These are phyloP conservation scores for Linepithema humile DNA, from an alignment of 1,140 invertebrate genomes.

Conservation along the genomic window DNA sequence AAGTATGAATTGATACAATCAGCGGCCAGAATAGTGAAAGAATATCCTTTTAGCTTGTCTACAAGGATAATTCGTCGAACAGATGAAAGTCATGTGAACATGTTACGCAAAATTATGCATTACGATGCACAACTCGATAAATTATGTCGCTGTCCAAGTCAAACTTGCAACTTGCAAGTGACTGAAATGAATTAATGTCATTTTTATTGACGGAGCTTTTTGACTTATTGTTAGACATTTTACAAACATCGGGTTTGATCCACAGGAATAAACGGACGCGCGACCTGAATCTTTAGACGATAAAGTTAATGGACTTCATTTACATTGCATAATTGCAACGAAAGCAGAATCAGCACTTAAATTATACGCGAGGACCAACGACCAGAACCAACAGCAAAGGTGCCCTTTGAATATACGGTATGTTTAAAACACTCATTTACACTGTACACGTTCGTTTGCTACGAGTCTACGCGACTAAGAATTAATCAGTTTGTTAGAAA, in stretches of 20 bases:
- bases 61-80: constrained; percentile 18
- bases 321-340: constrained; percentile 70
- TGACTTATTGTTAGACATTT: constrained; percentile 75
- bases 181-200: constrained; percentile 7
- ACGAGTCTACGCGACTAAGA: background rate
- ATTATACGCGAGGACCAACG: constrained; percentile 55
- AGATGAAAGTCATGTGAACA: constrained; percentile 26
- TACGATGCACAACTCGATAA: background rate
- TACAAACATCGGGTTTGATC: constrained; percentile 70
- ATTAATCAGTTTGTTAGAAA: constrained; percentile 18
- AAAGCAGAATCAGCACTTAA: constrained; percentile 19
- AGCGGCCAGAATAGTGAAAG: background rate
- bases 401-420: constrained; percentile 26
- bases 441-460: background rate
- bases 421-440: constrained; percentile 39
- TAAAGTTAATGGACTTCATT: constrained; percentile 73
- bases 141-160: background rate
- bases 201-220: constrained; percentile 39
- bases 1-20: background rate
- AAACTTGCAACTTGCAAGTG: too few relatives aligned
- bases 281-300: constrained; percentile 52
- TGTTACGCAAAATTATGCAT: constrained; percentile 6
- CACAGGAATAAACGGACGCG: constrained; percentile 38
- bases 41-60: background rate
- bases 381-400: constrained; percentile 27